A percentile compares a stretch with the other conserved stretches of the same genome.
phyloP scores from a whole-genome alignment of 2,797 vertebrate species.

The Gambusia yucatana region DNA sequence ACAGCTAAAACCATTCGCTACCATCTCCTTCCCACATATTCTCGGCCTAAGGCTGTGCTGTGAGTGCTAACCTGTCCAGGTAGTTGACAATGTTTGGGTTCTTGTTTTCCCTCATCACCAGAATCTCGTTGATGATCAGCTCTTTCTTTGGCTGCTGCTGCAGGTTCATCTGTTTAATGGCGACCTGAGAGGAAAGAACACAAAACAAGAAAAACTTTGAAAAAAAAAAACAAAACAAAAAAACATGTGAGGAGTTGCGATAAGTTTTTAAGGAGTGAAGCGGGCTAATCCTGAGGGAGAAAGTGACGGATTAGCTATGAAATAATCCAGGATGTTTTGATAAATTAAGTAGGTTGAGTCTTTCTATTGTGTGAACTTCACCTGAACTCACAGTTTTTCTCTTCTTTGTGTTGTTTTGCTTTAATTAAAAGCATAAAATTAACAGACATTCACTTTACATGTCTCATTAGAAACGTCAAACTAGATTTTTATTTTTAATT shows the following conservation, averaged over 20 bases:
- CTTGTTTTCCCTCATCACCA: constrained; percentile 99
- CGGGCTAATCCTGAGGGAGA: background rate
- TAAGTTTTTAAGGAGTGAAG: background rate
- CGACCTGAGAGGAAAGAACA: constrained; percentile 81
- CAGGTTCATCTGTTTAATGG: constrained; percentile 98
- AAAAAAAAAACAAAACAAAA: background rate
- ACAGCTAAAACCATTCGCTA: background rate
- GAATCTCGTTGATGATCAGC: constrained; percentile 96
- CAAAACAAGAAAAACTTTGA: background rate
- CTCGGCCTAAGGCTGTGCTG: too few species aligned
- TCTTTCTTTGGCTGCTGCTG: constrained; percentile 98
- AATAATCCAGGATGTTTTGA: background rate
- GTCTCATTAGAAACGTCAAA: background rate
- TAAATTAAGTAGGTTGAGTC: background rate
- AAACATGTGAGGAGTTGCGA: background rate
- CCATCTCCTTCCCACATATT: background rate
- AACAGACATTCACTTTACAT: background rate
- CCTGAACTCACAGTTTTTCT: background rate
- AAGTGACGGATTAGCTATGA: constrained; percentile 22
- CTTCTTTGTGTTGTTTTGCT: background rate
- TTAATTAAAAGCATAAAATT: background rate
- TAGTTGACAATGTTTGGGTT: constrained; percentile 98
- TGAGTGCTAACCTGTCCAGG: constrained; percentile 88
- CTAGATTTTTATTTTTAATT: background rate
- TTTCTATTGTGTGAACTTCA: background rate